Conservation (phyloP, 1,140 invertebrate genomes). For the Trichomalopsis sarcophagae region DNA sequence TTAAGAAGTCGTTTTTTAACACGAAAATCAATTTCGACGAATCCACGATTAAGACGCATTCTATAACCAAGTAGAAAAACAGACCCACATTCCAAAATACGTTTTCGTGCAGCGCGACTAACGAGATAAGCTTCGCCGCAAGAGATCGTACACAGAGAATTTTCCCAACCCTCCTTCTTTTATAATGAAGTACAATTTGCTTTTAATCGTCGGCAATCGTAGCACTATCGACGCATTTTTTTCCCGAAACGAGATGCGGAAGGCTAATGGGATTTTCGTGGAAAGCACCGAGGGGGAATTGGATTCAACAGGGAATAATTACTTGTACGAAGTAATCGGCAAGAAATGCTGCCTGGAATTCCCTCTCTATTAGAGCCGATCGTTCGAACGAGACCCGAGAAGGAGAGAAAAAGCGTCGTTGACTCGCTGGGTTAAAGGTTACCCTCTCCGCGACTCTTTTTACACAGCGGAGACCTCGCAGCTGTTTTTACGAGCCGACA, state of each 20-base stretch:
- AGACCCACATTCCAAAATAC: neutral
- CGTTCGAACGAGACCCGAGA: no score
- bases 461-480: neutral
- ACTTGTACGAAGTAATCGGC: neutral
- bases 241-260: neutral
- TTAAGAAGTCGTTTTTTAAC: neutral
- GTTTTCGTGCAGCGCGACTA: neutral
- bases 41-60: neutral
- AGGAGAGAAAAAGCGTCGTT: no score
- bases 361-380: neutral
- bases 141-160: neutral
- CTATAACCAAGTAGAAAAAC: neutral
- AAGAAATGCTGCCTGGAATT: conserved; percentile 3
- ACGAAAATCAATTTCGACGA: neutral
- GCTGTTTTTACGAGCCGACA: neutral
- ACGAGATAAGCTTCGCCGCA: neutral
- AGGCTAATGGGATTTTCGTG: conserved; percentile 9
- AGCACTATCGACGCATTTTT: neutral
- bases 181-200: neutral
- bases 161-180: neutral
- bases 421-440: neutral
- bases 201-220: neutral
- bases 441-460: neutral
- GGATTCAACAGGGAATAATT: neutral
- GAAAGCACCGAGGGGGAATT: neutral